Base-by-base conservation (phyloP, 2,888 invertebrate species). In the Oscheius sp. region DNA sequence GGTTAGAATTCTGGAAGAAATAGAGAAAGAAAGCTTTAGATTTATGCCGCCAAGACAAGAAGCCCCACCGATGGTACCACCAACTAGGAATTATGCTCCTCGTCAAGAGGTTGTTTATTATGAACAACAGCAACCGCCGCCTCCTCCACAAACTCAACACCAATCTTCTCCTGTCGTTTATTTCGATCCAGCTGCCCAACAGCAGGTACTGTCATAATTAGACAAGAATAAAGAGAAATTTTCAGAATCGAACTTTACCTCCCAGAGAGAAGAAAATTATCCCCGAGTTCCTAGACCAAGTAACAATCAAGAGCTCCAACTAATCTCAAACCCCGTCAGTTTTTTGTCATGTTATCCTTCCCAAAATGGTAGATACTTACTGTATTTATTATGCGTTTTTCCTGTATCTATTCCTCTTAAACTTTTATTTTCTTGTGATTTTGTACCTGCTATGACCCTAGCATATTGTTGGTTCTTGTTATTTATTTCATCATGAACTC, bases 251-350 rank as follows among this genome's bases (percentile, higher is more conserved):
- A 29, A 42, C 25, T 17, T 31, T 61, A 10, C 61, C 61, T 2
- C 61, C 61, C 3, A 17, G 69, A n/a, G 53, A 69, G 45, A 63
- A 64, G 69, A 69, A 69, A 39, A 64, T 69, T n/a, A 63, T 69
- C n/a, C n/a, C n/a, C 20, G 64, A 69, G 50, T n/a, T n/a, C n/a
- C n/a, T n/a, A n/a, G n/a, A n/a, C n/a, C n/a, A n/a, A n/a, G n/a
- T n/a, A n/a, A n/a, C n/a, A n/a, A 69, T 61, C 29, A 61, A 45
- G 45, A 61, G 45, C 25, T 45, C 61, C 27, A 61, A 61, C 45
- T 61, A 25, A 61, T 17, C 17, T 15, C 50, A n/a, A n/a, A n/a
- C n/a, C n/a, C n/a, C n/a, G n/a, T n/a, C n/a, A 12, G 27, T 25
- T 52, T 2, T 12, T 20, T 20, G 17, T 25, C 12, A 48, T 20